A percentile compares a stretch with the other conserved stretches of the same genome.
Conservation (phyloP, 1,140 invertebrate genomes). For the Lordiphosa collinella region DNA sequence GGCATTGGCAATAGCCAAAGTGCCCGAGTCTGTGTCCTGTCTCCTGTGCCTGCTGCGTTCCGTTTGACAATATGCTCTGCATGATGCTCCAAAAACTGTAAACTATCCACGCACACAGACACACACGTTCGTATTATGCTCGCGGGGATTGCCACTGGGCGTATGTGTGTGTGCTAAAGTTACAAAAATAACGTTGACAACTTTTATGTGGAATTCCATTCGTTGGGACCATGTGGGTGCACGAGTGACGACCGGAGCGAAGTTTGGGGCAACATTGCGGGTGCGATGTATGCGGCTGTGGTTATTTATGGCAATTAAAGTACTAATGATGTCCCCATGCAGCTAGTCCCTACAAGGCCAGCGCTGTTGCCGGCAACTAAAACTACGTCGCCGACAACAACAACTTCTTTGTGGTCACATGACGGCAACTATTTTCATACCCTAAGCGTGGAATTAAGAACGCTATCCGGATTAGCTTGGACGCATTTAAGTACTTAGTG, state of each 20-base stretch:
- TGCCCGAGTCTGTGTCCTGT: slow-evolving; percentile 38
- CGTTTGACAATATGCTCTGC: slow-evolving; percentile 65
- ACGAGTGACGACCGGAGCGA: neutral
- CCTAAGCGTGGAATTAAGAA: slow-evolving; percentile 1
- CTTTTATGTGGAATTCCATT: slow-evolving; percentile 47
- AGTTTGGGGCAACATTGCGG: slow-evolving; percentile 9
- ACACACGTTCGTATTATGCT: slow-evolving; percentile 46
- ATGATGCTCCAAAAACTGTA: slow-evolving; percentile 58
- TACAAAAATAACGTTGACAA: slow-evolving; percentile 72
- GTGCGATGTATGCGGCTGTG: slow-evolving; percentile 48
- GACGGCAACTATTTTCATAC: slow-evolving; percentile 20
- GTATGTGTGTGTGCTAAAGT: slow-evolving; percentile 29
- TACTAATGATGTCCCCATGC: slow-evolving; percentile 74
- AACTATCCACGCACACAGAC: slow-evolving; percentile 35
- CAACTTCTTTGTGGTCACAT: slow-evolving; percentile 25
- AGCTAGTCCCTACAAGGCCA: slow-evolving; percentile 47
- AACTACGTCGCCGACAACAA: slow-evolving; percentile 15
- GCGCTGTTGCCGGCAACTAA: slow-evolving; percentile 25
- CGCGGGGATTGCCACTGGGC: slow-evolving; percentile 49
- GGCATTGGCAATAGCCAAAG: slow-evolving; percentile 52
- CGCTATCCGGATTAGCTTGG: too few species aligned
- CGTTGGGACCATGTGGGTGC: slow-evolving; percentile 1
- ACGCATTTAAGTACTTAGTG: too few species aligned
- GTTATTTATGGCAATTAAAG: slow-evolving; percentile 78
- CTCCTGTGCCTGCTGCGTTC: slow-evolving; percentile 32